Percentiles rank a stretch among this genome's conserved stretches.
Evolutionary conservation across 1,140 invertebrate genomes (phyloP).

Genomic region (Drosophila parvula): DNA sequence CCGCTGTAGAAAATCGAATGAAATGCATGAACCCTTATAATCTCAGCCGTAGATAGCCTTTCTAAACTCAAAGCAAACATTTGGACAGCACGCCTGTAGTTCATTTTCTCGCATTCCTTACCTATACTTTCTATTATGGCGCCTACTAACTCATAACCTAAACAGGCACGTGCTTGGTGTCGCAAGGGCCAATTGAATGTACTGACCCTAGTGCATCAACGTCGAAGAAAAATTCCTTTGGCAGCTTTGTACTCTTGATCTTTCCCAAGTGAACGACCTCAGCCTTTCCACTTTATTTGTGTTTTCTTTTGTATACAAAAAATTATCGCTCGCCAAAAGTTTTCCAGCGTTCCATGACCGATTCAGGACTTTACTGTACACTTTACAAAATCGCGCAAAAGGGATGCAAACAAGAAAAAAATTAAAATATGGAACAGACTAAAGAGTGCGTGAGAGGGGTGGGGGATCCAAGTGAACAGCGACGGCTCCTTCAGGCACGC

Average conservation of each 20-base stretch:
- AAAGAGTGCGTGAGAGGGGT: background rate
- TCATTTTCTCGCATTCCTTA: no score
- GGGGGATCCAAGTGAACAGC: background rate
- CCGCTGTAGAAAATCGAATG: no score
- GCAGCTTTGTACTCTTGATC: conserved; percentile 18
- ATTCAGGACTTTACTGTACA: background rate
- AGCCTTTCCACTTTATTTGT: conserved; percentile 20
- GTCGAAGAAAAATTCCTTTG: background rate
- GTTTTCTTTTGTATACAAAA: conserved; percentile 14
- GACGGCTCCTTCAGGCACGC: conserved; percentile 61
- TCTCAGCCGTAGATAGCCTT: no score
- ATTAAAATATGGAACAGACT: background rate
- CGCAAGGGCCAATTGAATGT: no score
- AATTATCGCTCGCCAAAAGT: conserved; percentile 6
- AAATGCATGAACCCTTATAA: no score
- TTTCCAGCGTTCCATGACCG: background rate
- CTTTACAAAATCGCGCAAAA: background rate
- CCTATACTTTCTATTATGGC: no score
- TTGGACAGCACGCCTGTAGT: no score
- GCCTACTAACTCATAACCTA: no score
- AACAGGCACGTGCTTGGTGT: no score
- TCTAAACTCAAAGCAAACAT: no score
- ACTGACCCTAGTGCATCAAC: no score
- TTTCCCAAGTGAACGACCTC: conserved; percentile 1
- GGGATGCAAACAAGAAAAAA: conserved; percentile 12